phyloP scores from a whole-genome alignment of 2,113 vertebrate species.

The Onychostruthus taczanowskii region DNA sequence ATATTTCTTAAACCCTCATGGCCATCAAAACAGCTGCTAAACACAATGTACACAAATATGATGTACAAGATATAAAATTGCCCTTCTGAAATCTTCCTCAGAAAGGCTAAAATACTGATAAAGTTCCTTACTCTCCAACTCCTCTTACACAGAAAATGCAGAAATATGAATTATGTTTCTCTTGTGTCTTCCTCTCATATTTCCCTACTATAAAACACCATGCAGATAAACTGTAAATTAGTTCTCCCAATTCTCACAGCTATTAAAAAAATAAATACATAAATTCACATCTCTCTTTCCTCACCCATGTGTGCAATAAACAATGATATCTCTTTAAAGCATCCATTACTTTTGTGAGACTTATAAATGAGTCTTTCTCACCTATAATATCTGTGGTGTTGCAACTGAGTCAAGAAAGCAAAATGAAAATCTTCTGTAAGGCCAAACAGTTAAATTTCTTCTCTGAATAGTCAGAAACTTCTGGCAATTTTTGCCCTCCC shows the following conservation, averaged over 20 bases:
- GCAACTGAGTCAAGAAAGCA: not conserved
- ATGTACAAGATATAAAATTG: not conserved
- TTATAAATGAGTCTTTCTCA: not conserved
- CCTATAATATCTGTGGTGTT: not conserved
- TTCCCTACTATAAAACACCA: not conserved
- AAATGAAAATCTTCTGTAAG: not conserved
- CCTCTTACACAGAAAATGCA: not conserved
- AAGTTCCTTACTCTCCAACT: not conserved
- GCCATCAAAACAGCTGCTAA: not conserved
- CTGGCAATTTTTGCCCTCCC: not conserved
- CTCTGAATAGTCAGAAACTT: not conserved
- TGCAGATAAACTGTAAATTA: not conserved
- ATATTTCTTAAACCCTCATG: not conserved
- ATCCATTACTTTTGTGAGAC: not conserved
- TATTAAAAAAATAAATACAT: slow-evolving; percentile 11
- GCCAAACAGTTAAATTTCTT: not conserved
- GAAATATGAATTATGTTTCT: not conserved
- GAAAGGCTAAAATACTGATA: not conserved
- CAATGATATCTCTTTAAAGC: not conserved
- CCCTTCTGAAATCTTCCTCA: not conserved
- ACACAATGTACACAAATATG: not conserved
- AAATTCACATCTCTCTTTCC: not conserved
- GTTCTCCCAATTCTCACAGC: not conserved
- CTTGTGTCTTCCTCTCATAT: not conserved
- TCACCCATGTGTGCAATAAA: not conserved